Percentiles rank a stretch among this genome's conserved stretches.
phyloP scores from a whole-genome alignment of 2,888 invertebrate genomes.

The Acleris cristana region DNA sequence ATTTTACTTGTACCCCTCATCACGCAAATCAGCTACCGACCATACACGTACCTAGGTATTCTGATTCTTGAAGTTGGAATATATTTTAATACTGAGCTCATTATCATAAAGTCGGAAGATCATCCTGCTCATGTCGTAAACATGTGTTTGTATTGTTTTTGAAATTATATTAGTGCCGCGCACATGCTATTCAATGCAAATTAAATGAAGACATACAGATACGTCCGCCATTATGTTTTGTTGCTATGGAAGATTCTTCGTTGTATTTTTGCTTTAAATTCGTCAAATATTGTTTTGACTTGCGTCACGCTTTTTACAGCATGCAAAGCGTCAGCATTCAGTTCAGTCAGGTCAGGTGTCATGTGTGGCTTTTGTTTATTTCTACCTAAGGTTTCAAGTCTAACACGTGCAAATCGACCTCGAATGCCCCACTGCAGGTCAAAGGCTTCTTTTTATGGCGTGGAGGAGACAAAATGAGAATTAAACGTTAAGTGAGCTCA shows the following conservation, averaged over 20 bases:
- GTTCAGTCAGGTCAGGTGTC: too few relatives aligned
- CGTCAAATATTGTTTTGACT: background rate
- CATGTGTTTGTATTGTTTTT: background rate
- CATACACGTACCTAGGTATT: too few relatives aligned
- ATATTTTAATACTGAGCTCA: background rate
- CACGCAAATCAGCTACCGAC: too few relatives aligned
- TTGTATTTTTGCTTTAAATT: background rate
- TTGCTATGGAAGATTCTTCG: constrained; percentile 2
- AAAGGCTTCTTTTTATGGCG: too few relatives aligned
- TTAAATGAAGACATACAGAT: constrained; percentile 13
- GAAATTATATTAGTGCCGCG: background rate
- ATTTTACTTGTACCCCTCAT: too few relatives aligned
- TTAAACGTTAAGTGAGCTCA: too few relatives aligned
- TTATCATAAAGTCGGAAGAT: background rate
- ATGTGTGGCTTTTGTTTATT: too few relatives aligned
- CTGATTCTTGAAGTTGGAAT: background rate
- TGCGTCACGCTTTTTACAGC: constrained; percentile 10
- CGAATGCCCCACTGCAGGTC: too few relatives aligned
- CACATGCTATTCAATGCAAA: constrained; percentile 25
- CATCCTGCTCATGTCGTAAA: background rate
- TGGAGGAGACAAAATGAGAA: too few relatives aligned
- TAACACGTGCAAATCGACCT: too few relatives aligned
- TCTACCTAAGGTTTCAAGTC: too few relatives aligned
- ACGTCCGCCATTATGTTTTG: background rate
- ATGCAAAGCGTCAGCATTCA: too few relatives aligned